Base-by-base conservation (phyloP, 1,140 invertebrate genomes). In the Zaprionus africanus region DNA sequence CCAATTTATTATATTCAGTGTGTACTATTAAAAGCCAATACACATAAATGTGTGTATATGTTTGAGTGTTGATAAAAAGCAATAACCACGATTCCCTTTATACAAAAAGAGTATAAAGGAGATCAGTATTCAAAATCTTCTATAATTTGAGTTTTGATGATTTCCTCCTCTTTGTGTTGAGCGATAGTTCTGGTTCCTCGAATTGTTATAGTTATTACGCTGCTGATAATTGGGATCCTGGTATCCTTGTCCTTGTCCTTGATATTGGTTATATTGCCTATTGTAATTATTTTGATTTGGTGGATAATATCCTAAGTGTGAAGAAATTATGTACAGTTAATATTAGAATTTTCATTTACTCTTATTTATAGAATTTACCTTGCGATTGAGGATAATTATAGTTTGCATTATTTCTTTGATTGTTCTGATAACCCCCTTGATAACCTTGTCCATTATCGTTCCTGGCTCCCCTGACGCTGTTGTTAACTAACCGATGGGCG, bases 191-290 rank as follows among this genome's bases (percentile, higher is more conserved):
- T 57, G 49, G 19, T 82, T 62, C 17, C 74, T 72, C 5, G 57
- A 34, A 0, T 61, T 68, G 51, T 81, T 84, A 57, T 76, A 81
- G 63, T 82, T 86, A 51, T 79, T 82, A 4, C 73, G 53, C 51
- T 75, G 57, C 60, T 86, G 57, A 22, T 66, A 63, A 31, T 77
- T 77, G 9, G 60, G 38, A 46, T 80, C 67, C 28, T 79, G 53
- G 22, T 77, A 73, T 54, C 78, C 69, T 54, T 49, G 81, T 46
- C 41, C 24, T 70, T 69, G 49, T 70, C 31, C 31, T 34, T 63
- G 36, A 1, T 28, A 17, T 41, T 80, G 70, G 9, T 78, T 76
- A 24, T 64, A 58, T 34, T 56, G 31, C 5, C 31, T 58, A 36
- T 58, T 58, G 31, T 58, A 58, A 36, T 58, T 58, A 24, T 58